Base-by-base conservation (phyloP, 2,113 vertebrate species). In the Lagopus leucura region DNA sequence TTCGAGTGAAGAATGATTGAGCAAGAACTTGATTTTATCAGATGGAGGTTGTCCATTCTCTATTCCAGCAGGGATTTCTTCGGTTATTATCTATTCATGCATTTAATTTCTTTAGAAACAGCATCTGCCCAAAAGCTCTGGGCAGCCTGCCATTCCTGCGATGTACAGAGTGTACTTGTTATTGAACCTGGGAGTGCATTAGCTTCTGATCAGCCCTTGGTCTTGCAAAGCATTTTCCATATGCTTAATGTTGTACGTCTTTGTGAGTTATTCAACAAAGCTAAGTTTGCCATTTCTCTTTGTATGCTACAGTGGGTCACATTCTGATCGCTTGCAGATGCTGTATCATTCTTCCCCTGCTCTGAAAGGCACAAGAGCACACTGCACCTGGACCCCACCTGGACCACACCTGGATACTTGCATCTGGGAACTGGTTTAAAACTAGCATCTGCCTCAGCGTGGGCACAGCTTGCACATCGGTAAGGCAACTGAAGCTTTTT, bases 71-170 rank as follows among this genome's bases (percentile, higher is more conserved):
- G 93, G 90, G 90, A 94, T 95, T 96, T 95, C 95, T 95, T 95
- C 73, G 90, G 95, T 92, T 95, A 90, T 96, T 95, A 94, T 95
- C 95, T 96, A 94, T 94, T 97, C 92, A 94, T 38, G 66, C 94
- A 96, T 95, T 97, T 96, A 96, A 95, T 96, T 97, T 95, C 95
- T 95, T 92, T 94, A 96, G 95, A 94, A 95, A 90, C 73, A 91
- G 92, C 93, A 92, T 95, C 96, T 92, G 86, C 88, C 96, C 95
- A 95, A 97, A 95, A 95, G 90, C 93, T 86, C 94, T 93, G 95
- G 96, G 96, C 92, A 90, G 69, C 38, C 54, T 95, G 96, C 96
- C 96, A 97, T 94, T 94, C 88, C 77, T 94, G 82, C 71, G 66
- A 93, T 93, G 96, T 90, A 96, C 94, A 92, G 89, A 88, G 70